Conservation (phyloP, 92 coral and sea anemone species). For the Siderastrea radians region DNA sequence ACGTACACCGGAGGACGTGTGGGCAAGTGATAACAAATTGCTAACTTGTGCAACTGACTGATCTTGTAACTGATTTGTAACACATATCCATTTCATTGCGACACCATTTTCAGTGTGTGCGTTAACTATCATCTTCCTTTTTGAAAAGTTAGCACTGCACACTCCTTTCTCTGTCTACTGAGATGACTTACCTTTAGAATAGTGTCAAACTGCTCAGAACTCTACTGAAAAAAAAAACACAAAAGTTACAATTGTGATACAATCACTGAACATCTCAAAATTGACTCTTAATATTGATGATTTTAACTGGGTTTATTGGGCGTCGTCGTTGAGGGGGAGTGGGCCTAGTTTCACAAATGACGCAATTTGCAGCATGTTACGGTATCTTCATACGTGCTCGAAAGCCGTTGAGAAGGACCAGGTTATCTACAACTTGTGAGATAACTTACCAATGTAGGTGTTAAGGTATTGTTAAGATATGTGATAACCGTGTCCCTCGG, state of each 20-base stretch:
- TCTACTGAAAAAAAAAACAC: not conserved
- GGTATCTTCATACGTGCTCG: not conserved
- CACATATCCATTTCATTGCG: not conserved
- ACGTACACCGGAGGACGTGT: not conserved
- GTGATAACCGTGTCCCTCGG: not conserved
- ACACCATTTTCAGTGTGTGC: not conserved
- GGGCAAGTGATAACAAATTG: not conserved
- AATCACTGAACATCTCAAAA: not conserved
- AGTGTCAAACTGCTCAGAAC: too few relatives aligned
- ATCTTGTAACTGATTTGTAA: constrained; percentile 5
- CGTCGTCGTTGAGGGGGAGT: not conserved
- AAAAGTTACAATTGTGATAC: not conserved
- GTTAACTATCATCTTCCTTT: not conserved
- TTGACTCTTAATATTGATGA: not conserved
- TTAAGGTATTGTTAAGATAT: not conserved
- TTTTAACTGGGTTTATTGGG: not conserved
- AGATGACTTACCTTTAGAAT: too few relatives aligned
- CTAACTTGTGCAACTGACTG: not conserved
- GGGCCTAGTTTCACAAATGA: not conserved
- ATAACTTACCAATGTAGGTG: not conserved
- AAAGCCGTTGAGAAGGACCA: not conserved
- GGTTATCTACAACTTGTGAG: not conserved
- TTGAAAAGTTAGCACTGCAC: too few relatives aligned
- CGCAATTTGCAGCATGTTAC: not conserved
- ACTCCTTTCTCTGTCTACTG: too few relatives aligned